Conservation (phyloP, 2,113 vertebrate species). For the Arenaria interpres region DNA sequence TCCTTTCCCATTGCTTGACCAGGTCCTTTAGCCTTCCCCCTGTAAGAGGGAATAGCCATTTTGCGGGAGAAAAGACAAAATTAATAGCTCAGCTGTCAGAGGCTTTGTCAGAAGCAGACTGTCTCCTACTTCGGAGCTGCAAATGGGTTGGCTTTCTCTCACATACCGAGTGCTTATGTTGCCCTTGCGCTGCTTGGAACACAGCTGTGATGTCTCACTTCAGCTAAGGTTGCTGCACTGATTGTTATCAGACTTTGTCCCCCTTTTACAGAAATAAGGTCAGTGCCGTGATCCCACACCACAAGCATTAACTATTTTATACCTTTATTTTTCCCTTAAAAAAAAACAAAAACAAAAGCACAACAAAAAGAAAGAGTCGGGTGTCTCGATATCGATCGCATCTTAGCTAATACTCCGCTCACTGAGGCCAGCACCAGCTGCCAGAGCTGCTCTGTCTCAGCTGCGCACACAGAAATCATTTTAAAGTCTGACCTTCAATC, state of each 20-base stretch:
- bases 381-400: background rate
- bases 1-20: background rate
- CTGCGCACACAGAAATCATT: background rate
- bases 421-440: background rate
- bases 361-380: background rate
- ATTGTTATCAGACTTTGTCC: background rate
- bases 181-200: background rate
- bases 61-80: background rate
- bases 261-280: background rate
- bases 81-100: background rate
- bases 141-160: background rate
- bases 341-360: background rate
- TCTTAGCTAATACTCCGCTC: background rate
- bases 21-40: background rate
- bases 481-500: constrained; percentile 23
- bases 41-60: background rate
- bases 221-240: background rate
- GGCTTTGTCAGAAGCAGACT: background rate
- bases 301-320: background rate
- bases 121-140: background rate
- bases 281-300: background rate
- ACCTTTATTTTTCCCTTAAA: background rate
- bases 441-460: background rate
- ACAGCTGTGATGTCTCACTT: background rate
- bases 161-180: rapidly evolving